These are phyloP conservation scores for Amphiduros pacificus DNA, from an alignment of 2,888 invertebrate species.

Conservation along the genomic window DNA sequence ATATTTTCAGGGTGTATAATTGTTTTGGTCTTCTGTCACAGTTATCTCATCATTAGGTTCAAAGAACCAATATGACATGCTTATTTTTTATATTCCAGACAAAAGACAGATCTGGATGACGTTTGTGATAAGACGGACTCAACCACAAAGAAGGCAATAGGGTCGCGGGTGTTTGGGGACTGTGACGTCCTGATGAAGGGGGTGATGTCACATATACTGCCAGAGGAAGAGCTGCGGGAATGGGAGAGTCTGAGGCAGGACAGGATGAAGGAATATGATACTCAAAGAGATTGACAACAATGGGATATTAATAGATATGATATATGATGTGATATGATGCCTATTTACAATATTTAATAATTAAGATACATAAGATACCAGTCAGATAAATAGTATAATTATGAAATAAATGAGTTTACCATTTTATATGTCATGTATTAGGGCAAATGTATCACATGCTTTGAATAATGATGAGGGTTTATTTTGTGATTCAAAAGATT, in stretches of 20 bases:
- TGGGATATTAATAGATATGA: background rate
- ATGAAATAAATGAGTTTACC: too few relatives aligned
- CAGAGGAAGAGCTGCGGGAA: slow-evolving; percentile 22
- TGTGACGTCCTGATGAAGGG: slow-evolving; percentile 43
- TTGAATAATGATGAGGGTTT: too few relatives aligned
- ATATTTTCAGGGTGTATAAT: too few relatives aligned
- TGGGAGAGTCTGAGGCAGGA: slow-evolving; percentile 36
- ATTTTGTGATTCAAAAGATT: too few relatives aligned
- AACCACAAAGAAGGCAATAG: slow-evolving; percentile 24
- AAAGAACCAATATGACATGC: background rate
- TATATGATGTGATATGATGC: background rate
- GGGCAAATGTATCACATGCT: too few relatives aligned
- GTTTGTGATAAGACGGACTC: slow-evolving; percentile 8
- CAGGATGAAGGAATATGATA: slow-evolving; percentile 36
- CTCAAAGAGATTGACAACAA: background rate
- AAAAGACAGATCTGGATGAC: slow-evolving; percentile 14
- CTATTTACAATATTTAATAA: background rate
- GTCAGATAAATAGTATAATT: too few relatives aligned
- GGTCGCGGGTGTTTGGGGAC: slow-evolving; percentile 44
- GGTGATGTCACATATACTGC: slow-evolving; percentile 36
- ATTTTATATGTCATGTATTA: too few relatives aligned
- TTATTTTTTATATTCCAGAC: slow-evolving; percentile 6
- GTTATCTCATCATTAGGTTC: background rate
- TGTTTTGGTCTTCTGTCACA: too few relatives aligned
- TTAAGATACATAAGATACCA: too few relatives aligned